Percentiles rank a stretch among this genome's conserved stretches.
These are phyloP conservation scores for Drosophila cognata DNA, from an alignment of 2,888 invertebrate species.

Conservation along the genomic window DNA sequence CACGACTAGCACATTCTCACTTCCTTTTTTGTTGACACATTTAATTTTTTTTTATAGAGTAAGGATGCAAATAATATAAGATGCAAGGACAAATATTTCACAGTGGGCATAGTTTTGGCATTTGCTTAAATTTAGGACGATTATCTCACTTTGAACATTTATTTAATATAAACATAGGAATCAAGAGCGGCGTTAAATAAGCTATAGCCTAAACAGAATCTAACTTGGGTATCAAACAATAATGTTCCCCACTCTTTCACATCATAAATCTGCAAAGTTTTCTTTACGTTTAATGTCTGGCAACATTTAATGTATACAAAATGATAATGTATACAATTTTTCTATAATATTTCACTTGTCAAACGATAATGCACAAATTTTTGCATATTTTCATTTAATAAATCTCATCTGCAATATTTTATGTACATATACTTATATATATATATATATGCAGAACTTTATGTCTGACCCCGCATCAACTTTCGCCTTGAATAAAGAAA, in stretches of 20 bases:
- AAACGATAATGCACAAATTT: conserved; percentile 4
- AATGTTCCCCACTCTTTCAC: background rate
- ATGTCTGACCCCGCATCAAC: conserved; percentile 18
- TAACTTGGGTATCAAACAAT: background rate
- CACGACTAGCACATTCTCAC: conserved; percentile 13
- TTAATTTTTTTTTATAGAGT: conserved; percentile 20
- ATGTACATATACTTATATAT: background rate
- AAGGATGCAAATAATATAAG: conserved; percentile 19
- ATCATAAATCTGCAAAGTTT: background rate
- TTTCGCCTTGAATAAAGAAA: conserved; percentile 17
- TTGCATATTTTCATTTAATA: conserved; percentile 9
- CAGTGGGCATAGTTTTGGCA: conserved; percentile 5
- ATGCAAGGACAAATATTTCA: conserved; percentile 21
- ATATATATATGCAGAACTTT: background rate
- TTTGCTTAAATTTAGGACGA: background rate
- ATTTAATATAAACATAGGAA: background rate
- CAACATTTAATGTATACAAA: background rate
- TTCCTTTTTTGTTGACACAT: conserved; percentile 30
- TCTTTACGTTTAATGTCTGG: conserved; percentile 4
- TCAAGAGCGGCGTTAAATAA: background rate
- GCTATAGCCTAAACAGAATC: background rate
- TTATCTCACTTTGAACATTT: background rate
- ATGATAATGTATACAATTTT: conserved; percentile 3
- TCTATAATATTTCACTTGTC: conserved; percentile 14
- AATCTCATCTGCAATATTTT: background rate